Evolutionary conservation across 2,888 invertebrate genomes (phyloP).

Genomic region (Acleris emargana): DNA sequence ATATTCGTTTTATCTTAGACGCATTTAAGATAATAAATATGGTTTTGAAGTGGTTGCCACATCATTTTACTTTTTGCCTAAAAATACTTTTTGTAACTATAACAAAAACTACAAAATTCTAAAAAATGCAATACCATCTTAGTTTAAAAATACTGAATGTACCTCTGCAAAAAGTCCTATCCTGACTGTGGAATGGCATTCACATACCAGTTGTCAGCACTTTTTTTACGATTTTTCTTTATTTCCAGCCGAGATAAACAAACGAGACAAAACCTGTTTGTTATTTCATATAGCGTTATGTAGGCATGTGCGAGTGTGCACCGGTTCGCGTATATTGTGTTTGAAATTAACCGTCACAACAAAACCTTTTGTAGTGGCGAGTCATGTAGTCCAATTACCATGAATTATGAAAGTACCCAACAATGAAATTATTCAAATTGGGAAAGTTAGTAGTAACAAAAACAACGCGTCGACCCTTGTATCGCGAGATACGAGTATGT

Average conservation of each 20-base stretch:
- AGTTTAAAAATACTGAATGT: no score
- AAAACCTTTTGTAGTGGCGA: conserved; percentile 36
- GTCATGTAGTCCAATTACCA: conserved; percentile 45
- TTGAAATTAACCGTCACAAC: background rate
- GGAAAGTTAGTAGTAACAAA: conserved; percentile 62
- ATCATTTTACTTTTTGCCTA: no score
- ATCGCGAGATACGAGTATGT: conserved; percentile 60
- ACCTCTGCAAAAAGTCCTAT: no score
- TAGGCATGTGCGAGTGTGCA: background rate
- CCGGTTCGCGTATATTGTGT: background rate
- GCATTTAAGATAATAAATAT: no score
- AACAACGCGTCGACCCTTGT: conserved; percentile 66
- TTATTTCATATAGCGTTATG: background rate
- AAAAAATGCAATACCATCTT: no score
- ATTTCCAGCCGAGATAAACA: background rate
- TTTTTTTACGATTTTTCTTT: no score
- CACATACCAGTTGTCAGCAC: no score
- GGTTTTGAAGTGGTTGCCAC: no score
- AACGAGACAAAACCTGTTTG: background rate
- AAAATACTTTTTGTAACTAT: no score
- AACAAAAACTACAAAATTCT: no score
- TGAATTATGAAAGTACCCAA: conserved; percentile 48
- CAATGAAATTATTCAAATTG: conserved; percentile 71
- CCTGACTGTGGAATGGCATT: no score
- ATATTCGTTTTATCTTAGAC: no score